These are phyloP conservation scores for Sylvilagus bachmani DNA, from an alignment of 2,113 vertebrate genomes.

Conservation along the genomic window DNA sequence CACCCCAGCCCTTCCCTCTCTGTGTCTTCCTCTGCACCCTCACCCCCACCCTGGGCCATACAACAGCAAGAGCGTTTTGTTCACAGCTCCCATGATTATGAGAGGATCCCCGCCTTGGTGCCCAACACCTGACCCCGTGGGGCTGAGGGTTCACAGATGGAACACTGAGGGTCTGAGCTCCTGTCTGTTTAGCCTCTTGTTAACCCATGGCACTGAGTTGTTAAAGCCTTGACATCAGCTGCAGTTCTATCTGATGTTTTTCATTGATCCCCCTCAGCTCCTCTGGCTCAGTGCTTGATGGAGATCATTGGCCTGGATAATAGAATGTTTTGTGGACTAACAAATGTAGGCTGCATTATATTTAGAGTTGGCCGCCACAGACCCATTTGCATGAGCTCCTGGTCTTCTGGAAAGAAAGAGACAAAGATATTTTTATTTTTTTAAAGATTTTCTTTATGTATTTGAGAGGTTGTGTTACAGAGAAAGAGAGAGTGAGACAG, in stretches of 20 bases:
- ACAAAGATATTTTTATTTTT: background rate
- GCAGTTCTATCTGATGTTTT: background rate
- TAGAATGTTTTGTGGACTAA: background rate
- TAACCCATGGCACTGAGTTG: background rate
- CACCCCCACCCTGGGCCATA: background rate
- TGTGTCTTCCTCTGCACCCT: background rate
- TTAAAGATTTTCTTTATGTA: too few species aligned
- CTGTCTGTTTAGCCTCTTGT: background rate
- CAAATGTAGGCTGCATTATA: background rate
- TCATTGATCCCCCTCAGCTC: background rate
- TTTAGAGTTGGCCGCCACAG: background rate
- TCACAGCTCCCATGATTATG: background rate
- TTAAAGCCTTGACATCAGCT: background rate
- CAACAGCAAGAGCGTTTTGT: background rate
- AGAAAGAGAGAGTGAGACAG: too few species aligned
- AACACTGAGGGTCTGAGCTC: background rate
- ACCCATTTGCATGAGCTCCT: background rate
- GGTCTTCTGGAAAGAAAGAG: background rate
- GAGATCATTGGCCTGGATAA: background rate
- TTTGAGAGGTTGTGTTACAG: too few species aligned
- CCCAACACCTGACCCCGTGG: background rate
- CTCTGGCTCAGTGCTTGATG: background rate
- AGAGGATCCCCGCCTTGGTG: background rate
- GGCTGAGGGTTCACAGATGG: background rate
- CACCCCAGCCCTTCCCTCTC: too few species aligned